phyloP scores from a whole-genome alignment of 2,113 vertebrate genomes.

The Rhabdomys dilectus region DNA sequence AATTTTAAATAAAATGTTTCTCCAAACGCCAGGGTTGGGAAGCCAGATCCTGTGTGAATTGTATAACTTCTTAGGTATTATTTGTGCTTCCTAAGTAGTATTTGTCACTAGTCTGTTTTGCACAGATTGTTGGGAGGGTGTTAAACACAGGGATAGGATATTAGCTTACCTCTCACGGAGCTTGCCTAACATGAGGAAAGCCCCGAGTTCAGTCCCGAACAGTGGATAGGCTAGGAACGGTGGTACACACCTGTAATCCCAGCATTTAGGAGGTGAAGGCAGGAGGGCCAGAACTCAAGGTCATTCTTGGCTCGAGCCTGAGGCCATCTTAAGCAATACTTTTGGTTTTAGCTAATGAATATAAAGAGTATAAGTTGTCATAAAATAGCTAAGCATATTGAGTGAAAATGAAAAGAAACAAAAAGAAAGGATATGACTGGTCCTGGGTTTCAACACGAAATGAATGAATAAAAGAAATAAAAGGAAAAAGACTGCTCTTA shows the following conservation, averaged over 20 bases:
- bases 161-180: no score
- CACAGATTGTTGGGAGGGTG: background rate
- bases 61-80: background rate
- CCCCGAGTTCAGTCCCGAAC: no score
- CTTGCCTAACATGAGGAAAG: background rate
- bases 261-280: background rate
- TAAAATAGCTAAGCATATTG: background rate
- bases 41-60: background rate
- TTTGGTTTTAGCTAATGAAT: background rate
- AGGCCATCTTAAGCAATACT: background rate
- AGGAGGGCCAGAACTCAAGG: no score
- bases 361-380: background rate
- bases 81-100: background rate
- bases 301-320: background rate
- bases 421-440: background rate
- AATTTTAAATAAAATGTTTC: background rate
- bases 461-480: background rate
- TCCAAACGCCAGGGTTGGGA: background rate
- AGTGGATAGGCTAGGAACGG: background rate
- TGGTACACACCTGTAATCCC: background rate
- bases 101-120: background rate
- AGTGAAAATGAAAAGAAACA: background rate
- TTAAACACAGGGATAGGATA: background rate
- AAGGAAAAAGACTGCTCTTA: background rate
- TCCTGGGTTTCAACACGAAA: background rate